A percentile compares a stretch with the other conserved stretches of the same genome.
Conservation (phyloP, 2,113 vertebrate genomes). For the Chaetodon trifascialis region DNA sequence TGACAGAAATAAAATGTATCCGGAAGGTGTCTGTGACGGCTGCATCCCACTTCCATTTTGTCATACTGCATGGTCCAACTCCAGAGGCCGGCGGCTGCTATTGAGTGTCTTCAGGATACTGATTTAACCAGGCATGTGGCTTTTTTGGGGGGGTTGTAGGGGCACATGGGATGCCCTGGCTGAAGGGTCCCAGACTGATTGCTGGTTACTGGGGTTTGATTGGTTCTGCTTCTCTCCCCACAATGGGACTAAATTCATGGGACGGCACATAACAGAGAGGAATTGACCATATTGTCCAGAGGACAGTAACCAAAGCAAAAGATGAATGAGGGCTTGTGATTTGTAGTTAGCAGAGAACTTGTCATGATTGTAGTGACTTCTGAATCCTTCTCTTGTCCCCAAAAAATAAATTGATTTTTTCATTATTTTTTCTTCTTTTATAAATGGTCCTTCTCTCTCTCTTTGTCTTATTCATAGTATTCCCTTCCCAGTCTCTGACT, state of each 20-base stretch:
- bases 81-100: slow-evolving; percentile 37
- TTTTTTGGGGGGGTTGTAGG: slow-evolving; percentile 56
- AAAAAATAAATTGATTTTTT: slow-evolving; percentile 32
- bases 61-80: slow-evolving; percentile 22
- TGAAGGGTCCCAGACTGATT: slow-evolving; percentile 83
- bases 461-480: not conserved
- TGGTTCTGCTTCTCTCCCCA: slow-evolving; percentile 77
- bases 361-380: slow-evolving; percentile 53
- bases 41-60: slow-evolving; percentile 42
- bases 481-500: not conserved
- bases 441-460: slow-evolving; percentile 16
- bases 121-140: slow-evolving; percentile 74
- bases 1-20: slow-evolving; percentile 62
- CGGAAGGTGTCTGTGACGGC: slow-evolving; percentile 58
- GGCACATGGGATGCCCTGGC: slow-evolving; percentile 76
- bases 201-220: slow-evolving; percentile 80
- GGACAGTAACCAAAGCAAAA: slow-evolving; percentile 66
- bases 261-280: slow-evolving; percentile 69
- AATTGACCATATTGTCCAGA: slow-evolving; percentile 82
- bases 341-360: slow-evolving; percentile 52
- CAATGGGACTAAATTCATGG: slow-evolving; percentile 82
- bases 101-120: slow-evolving; percentile 65
- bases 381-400: slow-evolving; percentile 33
- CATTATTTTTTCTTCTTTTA: slow-evolving; percentile 12
- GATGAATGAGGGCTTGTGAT: slow-evolving; percentile 68